Base-by-base conservation (phyloP, 2,888 invertebrate species). In the Amblyteles armatorius region DNA sequence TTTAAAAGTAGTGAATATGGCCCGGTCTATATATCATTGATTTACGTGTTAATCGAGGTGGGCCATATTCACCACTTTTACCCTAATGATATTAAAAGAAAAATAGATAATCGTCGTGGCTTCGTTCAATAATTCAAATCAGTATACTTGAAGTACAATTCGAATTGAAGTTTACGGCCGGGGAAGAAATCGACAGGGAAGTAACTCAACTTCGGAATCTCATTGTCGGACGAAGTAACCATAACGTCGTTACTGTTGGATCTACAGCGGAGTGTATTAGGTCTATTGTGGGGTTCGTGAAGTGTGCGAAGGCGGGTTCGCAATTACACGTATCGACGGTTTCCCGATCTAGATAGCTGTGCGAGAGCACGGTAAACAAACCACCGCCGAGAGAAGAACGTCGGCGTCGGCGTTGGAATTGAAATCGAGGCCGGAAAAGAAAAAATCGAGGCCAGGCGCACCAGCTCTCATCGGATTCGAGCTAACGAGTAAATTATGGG, bases 401-500 rank as follows among this genome's bases (percentile, higher is more conserved):
- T 52, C 69, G 69, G 67, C 67, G 85, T 82, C 79, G 77, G 76
- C 82, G 69, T 68, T 73, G 84, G 85, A 88, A 89, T 89, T 89
- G 89, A 89, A 89, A 88, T 88, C 84, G 85, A 86, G 84, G 82
- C 82, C 78, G 84, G 48, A 80, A 40, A 55, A 52, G n/a, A 78
- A 85, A 68, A 79, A 52, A 85, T 83, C 63, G 79, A 79, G 72
- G 73, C 79, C 68, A 11, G 69, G 44, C 33, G 60, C 80, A 71
- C 82, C 82, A 50, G 60, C 78, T 79, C 76, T 52, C 22, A 57
- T 57, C 63, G 73, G 65, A 36, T 68, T 86, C 50, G 88, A 88
- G 87, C 91, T 93, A 93, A 93, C 93, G 92, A 93, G 93, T 91
- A 93, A 93, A 93, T 93, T 93, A 93, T 91, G 90, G 93, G 91